These are phyloP conservation scores for Malachius bipustulatus DNA, from an alignment of 2,888 invertebrate species.

Conservation along the genomic window DNA sequence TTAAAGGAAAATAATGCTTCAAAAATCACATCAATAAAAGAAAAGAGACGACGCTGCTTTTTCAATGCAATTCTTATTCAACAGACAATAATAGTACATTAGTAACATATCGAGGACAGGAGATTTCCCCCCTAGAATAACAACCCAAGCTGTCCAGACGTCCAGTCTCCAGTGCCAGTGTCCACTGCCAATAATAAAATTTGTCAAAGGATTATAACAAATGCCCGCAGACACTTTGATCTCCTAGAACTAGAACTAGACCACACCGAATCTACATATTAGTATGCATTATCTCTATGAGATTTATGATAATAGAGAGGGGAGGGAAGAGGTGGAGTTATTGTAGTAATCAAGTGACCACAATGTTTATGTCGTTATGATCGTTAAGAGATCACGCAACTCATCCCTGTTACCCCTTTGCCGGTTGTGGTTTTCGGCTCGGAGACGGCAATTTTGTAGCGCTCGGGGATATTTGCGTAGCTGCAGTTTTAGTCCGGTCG, in stretches of 20 bases:
- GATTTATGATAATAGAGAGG: neutral
- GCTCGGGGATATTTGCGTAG: too few relatives aligned
- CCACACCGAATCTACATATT: constrained; percentile 3
- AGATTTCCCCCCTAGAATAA: constrained; percentile 1
- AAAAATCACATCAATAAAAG: too few relatives aligned
- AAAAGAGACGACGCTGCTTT: too few relatives aligned
- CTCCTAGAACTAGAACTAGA: neutral
- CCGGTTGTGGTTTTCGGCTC: constrained; percentile 1
- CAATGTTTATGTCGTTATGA: constrained; percentile 1
- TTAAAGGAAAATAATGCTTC: too few relatives aligned
- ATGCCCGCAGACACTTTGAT: neutral
- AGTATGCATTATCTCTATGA: neutral
- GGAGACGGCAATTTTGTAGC: constrained; percentile 3
- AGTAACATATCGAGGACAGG: neutral
- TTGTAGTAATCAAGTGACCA: neutral
- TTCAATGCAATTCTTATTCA: too few relatives aligned
- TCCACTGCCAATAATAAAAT: neutral
- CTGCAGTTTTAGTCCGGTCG: too few relatives aligned
- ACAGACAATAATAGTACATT: too few relatives aligned
- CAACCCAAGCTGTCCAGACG: neutral
- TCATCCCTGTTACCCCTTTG: too few relatives aligned
- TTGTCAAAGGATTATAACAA: constrained; percentile 1
- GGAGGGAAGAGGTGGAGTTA: neutral
- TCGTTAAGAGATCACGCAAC: neutral
- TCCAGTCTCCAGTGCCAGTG: too few relatives aligned